phyloP scores from a whole-genome alignment of 2,888 invertebrate genomes.

The Nomada ferruginata region DNA sequence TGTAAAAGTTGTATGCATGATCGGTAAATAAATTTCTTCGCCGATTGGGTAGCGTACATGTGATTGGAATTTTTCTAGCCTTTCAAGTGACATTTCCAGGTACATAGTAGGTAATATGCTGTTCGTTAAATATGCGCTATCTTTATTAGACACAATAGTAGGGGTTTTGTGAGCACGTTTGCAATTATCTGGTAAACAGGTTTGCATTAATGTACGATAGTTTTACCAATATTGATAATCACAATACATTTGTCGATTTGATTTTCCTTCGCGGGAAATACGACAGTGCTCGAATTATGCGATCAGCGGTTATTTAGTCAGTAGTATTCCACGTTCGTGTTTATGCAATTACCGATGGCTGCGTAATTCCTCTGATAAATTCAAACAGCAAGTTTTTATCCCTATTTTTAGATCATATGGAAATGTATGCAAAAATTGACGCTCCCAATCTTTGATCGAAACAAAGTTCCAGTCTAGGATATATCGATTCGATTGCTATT shows the following conservation, averaged over 20 bases:
- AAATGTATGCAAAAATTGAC: neutral
- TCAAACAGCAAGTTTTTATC: neutral
- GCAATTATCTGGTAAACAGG: conserved; percentile 8
- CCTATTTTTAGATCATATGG: neutral
- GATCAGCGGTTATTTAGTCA: neutral
- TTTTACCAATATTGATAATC: no score
- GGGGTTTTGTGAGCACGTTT: neutral
- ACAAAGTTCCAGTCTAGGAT: conserved; percentile 11
- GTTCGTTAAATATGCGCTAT: conserved; percentile 4
- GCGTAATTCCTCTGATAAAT: neutral
- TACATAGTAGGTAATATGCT: no score
- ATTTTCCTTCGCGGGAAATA: neutral
- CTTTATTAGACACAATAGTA: conserved; percentile 1
- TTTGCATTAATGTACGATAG: no score
- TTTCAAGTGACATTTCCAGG: conserved; percentile 25
- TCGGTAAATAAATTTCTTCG: neutral
- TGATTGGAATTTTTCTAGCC: neutral
- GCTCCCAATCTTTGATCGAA: neutral
- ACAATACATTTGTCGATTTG: no score
- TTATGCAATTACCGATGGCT: neutral
- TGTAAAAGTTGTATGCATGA: neutral
- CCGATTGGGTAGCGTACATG: no score
- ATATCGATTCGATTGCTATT: conserved; percentile 15
- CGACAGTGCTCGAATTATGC: neutral
- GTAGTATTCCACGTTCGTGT: neutral